Percentiles rank a stretch among this genome's conserved stretches.
These are phyloP conservation scores for Serinus canaria DNA, from an alignment of 2,113 vertebrate genomes.

Conservation along the genomic window DNA sequence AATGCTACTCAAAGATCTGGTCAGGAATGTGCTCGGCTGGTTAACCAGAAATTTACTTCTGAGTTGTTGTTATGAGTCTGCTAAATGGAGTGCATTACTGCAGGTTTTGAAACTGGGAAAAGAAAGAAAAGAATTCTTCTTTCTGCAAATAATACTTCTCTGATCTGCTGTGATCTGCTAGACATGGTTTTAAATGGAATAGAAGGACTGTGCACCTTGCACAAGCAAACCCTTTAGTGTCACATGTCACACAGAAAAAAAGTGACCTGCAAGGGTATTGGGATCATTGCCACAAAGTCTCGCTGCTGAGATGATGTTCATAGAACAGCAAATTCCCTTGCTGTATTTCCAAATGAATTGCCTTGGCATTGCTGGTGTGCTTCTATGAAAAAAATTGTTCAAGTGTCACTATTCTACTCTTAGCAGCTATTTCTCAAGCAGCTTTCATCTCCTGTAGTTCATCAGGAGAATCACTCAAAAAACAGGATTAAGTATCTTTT, in stretches of 20 bases:
- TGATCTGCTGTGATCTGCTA: not conserved
- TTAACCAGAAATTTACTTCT: not conserved
- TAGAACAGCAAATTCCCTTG: not conserved
- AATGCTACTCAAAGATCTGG: not conserved
- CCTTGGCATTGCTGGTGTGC: not conserved
- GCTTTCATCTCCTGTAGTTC: not conserved
- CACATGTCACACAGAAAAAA: not conserved
- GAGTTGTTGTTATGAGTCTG: not conserved
- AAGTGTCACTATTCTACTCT: not conserved
- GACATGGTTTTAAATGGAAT: not conserved
- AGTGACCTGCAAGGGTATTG: not conserved
- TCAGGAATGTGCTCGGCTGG: not conserved
- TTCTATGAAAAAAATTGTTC: not conserved
- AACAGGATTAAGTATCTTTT: not conserved
- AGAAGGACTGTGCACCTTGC: not conserved
- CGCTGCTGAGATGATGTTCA: not conserved
- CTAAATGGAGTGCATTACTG: not conserved
- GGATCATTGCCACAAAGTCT: not conserved
- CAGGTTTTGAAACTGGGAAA: not conserved
- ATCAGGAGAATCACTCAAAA: not conserved
- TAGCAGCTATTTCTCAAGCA: not conserved
- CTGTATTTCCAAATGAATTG: not conserved
- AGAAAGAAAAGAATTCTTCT: not conserved
- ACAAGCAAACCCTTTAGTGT: not conserved
- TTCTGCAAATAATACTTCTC: not conserved